phyloP scores from a whole-genome alignment of 2,797 vertebrate species.

The Todus mexicanus region DNA sequence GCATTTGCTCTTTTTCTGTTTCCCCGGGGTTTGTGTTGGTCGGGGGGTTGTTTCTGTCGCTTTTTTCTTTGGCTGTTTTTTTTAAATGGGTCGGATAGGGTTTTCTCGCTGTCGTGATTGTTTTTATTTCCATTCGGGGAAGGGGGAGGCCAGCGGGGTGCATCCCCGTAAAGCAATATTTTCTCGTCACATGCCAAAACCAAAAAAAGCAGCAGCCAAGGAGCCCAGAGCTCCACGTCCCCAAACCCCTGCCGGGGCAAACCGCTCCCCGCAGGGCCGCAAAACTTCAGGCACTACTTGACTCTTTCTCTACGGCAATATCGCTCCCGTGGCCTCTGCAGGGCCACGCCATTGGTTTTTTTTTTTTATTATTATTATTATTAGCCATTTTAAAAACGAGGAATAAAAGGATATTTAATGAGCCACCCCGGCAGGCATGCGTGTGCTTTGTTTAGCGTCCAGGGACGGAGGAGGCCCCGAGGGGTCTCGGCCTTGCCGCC shows the following conservation, averaged over 20 bases:
- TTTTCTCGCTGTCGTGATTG: background rate
- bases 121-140: constrained; percentile 49
- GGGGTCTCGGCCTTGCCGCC: background rate
- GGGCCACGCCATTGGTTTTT: constrained; percentile 64
- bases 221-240: background rate
- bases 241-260: background rate
- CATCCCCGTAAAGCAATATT: constrained; percentile 73
- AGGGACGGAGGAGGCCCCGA: background rate
- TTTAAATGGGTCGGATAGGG: background rate
- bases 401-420: constrained; percentile 81
- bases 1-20: background rate
- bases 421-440: constrained; percentile 30
- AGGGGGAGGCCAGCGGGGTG: constrained; percentile 22
- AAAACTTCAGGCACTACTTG: background rate
- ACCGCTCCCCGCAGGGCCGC: background rate
- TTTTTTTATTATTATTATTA: constrained; percentile 72
- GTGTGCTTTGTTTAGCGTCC: constrained; percentile 64
- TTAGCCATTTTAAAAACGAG: constrained; percentile 78
- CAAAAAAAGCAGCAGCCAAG: background rate
- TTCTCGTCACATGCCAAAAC: constrained; percentile 78
- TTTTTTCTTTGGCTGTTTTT: background rate
- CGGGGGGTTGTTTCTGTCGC: background rate
- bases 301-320: constrained; percentile 53
- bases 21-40: background rate
- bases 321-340: constrained; percentile 43